Evolutionary conservation across 2,888 invertebrate species (phyloP).

Genomic region (Trichogramma evanescens): DNA sequence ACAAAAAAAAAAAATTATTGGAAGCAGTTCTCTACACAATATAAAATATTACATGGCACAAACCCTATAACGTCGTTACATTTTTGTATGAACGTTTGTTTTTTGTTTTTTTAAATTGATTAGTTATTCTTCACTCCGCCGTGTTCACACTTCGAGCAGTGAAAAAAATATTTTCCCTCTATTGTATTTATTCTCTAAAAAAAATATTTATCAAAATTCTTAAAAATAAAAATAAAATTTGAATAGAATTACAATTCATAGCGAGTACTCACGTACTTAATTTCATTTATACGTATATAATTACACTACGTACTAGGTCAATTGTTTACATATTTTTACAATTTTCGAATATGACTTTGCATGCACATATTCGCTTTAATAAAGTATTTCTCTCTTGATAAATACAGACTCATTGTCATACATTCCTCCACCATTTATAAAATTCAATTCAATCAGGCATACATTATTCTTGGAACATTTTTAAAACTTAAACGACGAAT

Average conservation of each 20-base stretch:
- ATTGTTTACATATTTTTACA: slow-evolving; percentile 39
- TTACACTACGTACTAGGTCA: slow-evolving; percentile 4
- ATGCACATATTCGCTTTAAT: slow-evolving; percentile 23
- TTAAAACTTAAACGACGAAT: slow-evolving; percentile 36
- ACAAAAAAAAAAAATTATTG: no score
- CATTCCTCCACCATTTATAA: slow-evolving; percentile 28
- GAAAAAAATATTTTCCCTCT: no score
- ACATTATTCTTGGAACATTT: slow-evolving; percentile 36
- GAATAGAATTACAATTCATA: no score
- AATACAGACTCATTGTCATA: no score
- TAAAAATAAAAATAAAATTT: no score
- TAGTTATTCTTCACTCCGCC: no score
- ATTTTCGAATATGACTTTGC: slow-evolving; percentile 46
- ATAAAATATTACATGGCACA: slow-evolving; percentile 21
- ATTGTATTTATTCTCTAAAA: no score
- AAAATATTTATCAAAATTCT: no score
- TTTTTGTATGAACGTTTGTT: no score
- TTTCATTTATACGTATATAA: slow-evolving; percentile 14
- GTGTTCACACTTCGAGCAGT: no score
- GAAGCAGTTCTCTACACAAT: neutral
- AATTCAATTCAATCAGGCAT: slow-evolving; percentile 39
- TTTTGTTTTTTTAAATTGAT: no score
- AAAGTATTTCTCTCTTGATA: no score
- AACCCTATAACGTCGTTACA: neutral
- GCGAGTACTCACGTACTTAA: slow-evolving; percentile 6